Evolutionary conservation across 92 coral and sea anemone genomes (phyloP), one percentile per base, ranked within the genome.

Genomic region (Muricea muricata): DNA sequence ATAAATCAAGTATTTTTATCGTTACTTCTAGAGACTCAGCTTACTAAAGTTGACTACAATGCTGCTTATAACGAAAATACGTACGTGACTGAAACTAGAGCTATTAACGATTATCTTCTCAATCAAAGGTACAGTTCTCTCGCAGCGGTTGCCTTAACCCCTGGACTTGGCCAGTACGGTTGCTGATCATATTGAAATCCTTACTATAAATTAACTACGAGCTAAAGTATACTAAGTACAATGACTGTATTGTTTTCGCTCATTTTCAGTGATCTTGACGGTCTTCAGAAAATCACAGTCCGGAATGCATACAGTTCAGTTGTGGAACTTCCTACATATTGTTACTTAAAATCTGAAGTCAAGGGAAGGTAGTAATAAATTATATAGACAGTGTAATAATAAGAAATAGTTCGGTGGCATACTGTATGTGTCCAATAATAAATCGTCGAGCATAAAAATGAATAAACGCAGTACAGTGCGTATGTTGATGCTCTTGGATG

Each of bases 291-390:
- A 37, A 96, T 93, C 83, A 83, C 95, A 75, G 89, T 96, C 54
- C 92, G 99, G 6, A 96, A 97, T 90, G 99, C 99, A 30, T 94
- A 96, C 69, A 96, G 98, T 72, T 91, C 87, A 73, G 87, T 93
- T 24, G 91, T 88, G 11, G 77, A 88, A 24, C 89, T 97, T 48
- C 92, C 89, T 12, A 97, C 94, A 56, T 82, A 85, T 42, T 93
- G 91, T 73, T 96, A 93, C 72, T 89, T 96, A 40, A 93, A 93
- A 71, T 96, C 98, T 41, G 94, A 93, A 81, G 98, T 96, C 3
- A 97, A 91, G 74, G 77, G 87, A 86, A 93, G 89, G 99, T 96
- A 0, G 9, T 37, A 37, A 9, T 37, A 9, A 4, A 37, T 37
- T 37, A 37, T 37, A 37, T 37, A 37, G 42, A n/a, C n/a, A n/a